phyloP scores from a whole-genome alignment of 1,140 invertebrate genomes.

The Trichogramma pretiosum region DNA sequence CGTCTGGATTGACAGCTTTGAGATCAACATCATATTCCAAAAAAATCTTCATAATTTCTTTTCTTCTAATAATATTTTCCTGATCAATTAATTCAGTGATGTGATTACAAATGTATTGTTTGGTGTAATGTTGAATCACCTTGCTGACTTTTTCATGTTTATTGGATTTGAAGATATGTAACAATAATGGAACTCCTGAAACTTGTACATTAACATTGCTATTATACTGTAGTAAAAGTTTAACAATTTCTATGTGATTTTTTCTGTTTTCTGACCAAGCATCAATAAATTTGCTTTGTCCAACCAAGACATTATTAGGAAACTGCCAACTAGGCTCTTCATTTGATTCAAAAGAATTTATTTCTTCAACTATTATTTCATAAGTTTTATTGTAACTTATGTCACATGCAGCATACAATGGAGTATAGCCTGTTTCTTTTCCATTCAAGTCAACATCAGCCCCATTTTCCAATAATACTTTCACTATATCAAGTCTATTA shows the following conservation, averaged over 20 bases:
- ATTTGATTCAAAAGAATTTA: too few species aligned
- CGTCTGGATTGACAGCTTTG: not conserved
- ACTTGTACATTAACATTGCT: too few species aligned
- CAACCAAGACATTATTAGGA: too few species aligned
- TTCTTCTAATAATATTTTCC: too few species aligned
- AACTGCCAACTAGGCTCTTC: too few species aligned
- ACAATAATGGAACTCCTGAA: too few species aligned
- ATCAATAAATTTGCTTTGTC: too few species aligned
- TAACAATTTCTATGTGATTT: not conserved
- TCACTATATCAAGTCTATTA: not conserved
- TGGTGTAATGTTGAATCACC: not conserved
- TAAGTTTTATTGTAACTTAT: too few species aligned
- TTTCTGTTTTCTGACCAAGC: too few species aligned
- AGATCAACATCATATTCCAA: not conserved
- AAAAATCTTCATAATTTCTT: not conserved
- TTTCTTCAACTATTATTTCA: too few species aligned
- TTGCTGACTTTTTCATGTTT: not conserved
- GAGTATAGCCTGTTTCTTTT: not conserved
- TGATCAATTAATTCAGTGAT: too few species aligned
- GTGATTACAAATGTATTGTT: not conserved
- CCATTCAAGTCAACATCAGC: not conserved
- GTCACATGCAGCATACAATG: not conserved
- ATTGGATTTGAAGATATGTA: not conserved
- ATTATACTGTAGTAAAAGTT: not conserved
- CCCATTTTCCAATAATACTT: not conserved